Evolutionary conservation across 53 echinoderm and acorn worm species (phyloP), one percentile per base, ranked within the genome.

Genomic region (Antedon mediterranea): DNA sequence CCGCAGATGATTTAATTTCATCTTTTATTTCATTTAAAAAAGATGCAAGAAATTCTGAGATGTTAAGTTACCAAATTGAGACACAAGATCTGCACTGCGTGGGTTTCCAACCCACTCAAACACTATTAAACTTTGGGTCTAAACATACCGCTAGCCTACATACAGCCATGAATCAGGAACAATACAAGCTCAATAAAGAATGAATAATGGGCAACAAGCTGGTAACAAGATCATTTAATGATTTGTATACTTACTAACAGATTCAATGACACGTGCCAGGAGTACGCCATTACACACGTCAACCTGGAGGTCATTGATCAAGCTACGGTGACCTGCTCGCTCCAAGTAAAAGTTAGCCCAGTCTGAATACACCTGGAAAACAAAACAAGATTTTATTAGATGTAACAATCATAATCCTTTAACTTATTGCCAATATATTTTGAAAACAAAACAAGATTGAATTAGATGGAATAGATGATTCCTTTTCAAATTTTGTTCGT

Each of bases 301-400:
- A 32, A 97, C 91, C 76, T 97, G 98, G 34, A 97, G 86, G 75
- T 97, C 98, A 3, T 88, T 88, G 28, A 97, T 97, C 41, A 97
- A 79, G 42, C 86, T 85, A 73, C 83, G 88, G 33, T 88, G 80
- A 28, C 98, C 98, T 13, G 98, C 98, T 86, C 90, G 89, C 90
- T 97, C 98, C 81, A 97, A 77, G 83, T 93, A 97, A 86, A 92
- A 92, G 76, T 97, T 97, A 74, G 98, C 98, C 98, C 98, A 97
- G 83, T 97, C 98, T 43, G 98, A 92, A 81, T 97, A 97, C 57
- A 97, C 90, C 98, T 97, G 86, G 0, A 34, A 28, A 32, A 70
- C 5, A 76, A 30, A 71, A 11, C 71, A 33, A 32, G 30, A 70
- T 34, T 37, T 37, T 37, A n/a, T n/a, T n/a, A 41, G 13, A 41